Conservation (phyloP, 2,888 invertebrate species). For the Dynastes tityus region DNA sequence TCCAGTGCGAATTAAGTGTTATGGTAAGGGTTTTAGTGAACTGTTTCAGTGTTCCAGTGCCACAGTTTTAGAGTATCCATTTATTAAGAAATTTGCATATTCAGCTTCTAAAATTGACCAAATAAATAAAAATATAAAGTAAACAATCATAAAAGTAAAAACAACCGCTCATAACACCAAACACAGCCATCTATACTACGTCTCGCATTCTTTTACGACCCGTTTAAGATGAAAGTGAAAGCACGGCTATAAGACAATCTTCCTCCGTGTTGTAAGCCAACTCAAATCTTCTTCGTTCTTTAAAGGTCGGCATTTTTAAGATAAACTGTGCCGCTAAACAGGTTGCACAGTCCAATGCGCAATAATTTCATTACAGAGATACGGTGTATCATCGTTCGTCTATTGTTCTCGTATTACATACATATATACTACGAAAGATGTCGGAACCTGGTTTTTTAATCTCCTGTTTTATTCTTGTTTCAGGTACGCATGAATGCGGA, state of each 20-base stretch:
- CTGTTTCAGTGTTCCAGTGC: too few species aligned
- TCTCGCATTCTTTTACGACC: background rate
- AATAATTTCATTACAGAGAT: background rate
- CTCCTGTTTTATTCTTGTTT: constrained; percentile 13
- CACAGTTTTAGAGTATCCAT: too few species aligned
- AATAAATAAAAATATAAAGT: too few species aligned
- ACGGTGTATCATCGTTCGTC: background rate
- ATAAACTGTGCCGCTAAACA: constrained; percentile 23
- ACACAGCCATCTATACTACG: background rate
- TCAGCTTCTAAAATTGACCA: too few species aligned
- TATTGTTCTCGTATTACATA: constrained; percentile 16
- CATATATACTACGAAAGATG: background rate
- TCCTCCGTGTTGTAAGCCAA: background rate
- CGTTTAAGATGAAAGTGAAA: constrained; percentile 22
- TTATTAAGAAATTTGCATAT: too few species aligned
- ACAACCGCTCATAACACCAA: background rate
- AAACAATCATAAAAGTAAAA: too few species aligned
- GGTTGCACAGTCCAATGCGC: constrained; percentile 11
- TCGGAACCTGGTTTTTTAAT: background rate
- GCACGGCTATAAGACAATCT: constrained; percentile 3
- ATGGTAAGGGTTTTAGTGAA: too few species aligned
- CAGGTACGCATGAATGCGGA: constrained; percentile 23
- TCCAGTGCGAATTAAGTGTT: too few species aligned
- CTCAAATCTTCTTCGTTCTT: constrained; percentile 8
- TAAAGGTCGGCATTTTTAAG: constrained; percentile 30